Conservation (phyloP, 2,113 vertebrate species). For the Symphodus melops region DNA sequence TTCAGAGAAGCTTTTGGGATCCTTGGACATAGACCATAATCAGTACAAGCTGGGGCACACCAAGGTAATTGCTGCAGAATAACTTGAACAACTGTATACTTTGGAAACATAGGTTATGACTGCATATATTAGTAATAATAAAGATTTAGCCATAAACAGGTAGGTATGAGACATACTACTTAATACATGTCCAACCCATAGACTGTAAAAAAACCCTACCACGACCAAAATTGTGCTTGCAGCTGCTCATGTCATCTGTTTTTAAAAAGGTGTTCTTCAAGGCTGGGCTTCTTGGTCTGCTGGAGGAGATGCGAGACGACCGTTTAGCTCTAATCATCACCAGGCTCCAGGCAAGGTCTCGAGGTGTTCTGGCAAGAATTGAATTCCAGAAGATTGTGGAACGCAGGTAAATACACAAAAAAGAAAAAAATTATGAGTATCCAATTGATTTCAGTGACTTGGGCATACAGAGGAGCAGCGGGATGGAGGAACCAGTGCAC, state of each 20-base stretch:
- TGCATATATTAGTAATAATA: no score
- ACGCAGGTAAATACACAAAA: slow-evolving; percentile 81
- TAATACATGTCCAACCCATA: no score
- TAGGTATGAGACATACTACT: no score
- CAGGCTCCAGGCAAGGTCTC: slow-evolving; percentile 87
- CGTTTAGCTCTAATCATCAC: slow-evolving; percentile 87
- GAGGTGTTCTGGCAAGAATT: slow-evolving; percentile 88
- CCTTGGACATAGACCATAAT: slow-evolving; percentile 45
- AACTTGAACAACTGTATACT: no score
- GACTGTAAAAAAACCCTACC: no score
- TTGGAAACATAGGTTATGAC: no score
- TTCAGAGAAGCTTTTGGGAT: slow-evolving; percentile 88
- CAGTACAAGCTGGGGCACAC: slow-evolving; percentile 90
- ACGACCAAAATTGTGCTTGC: neutral
- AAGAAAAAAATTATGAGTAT: neutral
- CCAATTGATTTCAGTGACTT: no score
- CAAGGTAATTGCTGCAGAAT: slow-evolving; percentile 77
- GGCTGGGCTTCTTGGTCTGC: slow-evolving; percentile 88
- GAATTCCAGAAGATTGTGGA: slow-evolving; percentile 92
- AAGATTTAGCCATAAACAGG: no score
- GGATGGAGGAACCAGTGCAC: no score
- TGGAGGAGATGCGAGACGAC: slow-evolving; percentile 94
- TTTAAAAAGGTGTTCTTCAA: slow-evolving; percentile 83
- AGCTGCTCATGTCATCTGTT: neutral
- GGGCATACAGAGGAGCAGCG: no score